Evolutionary conservation across 2,797 vertebrate species (phyloP).

Genomic region (Tokudaia tokunoshimensis): DNA sequence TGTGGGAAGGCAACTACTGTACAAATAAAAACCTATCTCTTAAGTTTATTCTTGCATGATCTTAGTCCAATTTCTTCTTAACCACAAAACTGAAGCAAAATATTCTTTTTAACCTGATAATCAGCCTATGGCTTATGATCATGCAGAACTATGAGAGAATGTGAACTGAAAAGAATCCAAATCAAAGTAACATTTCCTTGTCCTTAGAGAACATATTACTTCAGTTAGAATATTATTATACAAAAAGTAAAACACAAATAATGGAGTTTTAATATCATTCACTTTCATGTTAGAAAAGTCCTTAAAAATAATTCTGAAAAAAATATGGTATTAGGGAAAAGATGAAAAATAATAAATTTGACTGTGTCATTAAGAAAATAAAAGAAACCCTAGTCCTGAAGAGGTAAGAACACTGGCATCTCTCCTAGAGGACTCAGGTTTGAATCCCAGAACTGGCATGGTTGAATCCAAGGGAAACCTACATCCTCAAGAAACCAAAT

Average conservation of each 20-base stretch:
- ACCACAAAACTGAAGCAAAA: not conserved
- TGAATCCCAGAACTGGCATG: too few relatives aligned
- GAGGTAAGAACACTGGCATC: not conserved
- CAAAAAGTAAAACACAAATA: not conserved
- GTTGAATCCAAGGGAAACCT: not conserved
- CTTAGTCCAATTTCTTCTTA: not conserved
- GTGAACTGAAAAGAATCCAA: not conserved
- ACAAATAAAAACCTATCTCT: conserved; percentile 5
- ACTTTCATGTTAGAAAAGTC: not conserved
- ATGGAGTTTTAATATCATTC: not conserved
- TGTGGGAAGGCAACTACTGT: not conserved
- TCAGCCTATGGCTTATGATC: not conserved
- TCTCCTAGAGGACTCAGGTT: not conserved
- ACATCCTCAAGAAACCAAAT: not conserved
- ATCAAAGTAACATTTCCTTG: not conserved
- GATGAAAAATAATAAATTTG: not conserved
- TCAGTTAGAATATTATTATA: not conserved
- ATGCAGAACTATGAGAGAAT: not conserved
- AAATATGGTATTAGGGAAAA: not conserved
- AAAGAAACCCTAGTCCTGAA: not conserved
- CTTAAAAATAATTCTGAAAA: not conserved
- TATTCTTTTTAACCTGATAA: not conserved
- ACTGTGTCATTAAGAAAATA: not conserved
- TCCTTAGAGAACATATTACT: not conserved
- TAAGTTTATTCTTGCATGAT: not conserved